Evolutionary conservation across 2,797 vertebrate genomes (phyloP).

Genomic region (Monodelphis domestica): DNA sequence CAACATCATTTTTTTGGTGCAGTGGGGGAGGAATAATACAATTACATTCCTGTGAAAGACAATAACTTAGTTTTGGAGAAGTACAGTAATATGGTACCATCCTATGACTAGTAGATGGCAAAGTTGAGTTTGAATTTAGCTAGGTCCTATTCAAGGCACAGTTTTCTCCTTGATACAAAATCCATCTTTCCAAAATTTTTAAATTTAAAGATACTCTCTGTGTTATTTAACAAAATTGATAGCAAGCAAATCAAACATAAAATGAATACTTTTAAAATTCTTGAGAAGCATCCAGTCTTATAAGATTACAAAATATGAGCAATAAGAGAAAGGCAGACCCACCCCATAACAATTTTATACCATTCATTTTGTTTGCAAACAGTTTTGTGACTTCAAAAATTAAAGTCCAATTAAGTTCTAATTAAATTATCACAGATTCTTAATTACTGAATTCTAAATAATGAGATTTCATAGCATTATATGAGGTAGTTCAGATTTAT

Average conservation of each 20-base stretch:
- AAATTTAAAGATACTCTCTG: neutral
- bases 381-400: neutral
- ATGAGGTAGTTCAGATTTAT: neutral
- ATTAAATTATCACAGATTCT: conserved; percentile 4
- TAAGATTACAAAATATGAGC: too few species aligned
- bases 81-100: neutral
- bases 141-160: neutral
- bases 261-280: neutral
- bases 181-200: neutral
- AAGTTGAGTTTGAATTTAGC: neutral
- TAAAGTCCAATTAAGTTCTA: conserved; percentile 9
- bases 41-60: neutral
- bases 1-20: neutral
- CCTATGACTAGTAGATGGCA: neutral
- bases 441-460: neutral
- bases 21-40: neutral
- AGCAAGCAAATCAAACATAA: neutral
- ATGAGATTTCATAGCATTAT: neutral
- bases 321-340: too few species aligned
- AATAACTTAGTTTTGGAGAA: neutral
- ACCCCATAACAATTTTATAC: neutral
- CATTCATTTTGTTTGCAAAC: neutral
- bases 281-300: neutral
- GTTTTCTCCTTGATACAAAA: neutral
- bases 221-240: neutral